phyloP scores from a whole-genome alignment of 1,140 invertebrate species.

The Ceratina australensis region DNA sequence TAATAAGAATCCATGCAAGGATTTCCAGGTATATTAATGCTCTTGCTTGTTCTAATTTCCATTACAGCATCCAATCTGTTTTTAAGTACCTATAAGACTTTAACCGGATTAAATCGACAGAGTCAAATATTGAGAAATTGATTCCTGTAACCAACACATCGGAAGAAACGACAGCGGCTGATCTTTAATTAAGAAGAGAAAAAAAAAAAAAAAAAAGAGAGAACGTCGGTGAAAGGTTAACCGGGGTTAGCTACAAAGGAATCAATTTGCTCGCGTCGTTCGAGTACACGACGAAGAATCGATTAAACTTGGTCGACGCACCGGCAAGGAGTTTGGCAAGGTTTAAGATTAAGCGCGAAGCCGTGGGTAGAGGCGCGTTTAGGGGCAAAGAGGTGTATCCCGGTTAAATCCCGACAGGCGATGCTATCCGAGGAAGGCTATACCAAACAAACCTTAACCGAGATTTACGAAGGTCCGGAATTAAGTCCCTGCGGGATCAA shows the following conservation, averaged over 20 bases:
- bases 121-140: too few species aligned
- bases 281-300: constrained; percentile 14
- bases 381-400: constrained; percentile 37
- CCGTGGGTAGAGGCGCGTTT: constrained; percentile 30
- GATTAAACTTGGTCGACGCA: constrained; percentile 43
- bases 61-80: not conserved
- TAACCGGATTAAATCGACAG: not conserved
- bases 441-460: constrained; percentile 71
- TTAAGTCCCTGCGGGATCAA: constrained; percentile 68
- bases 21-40: too few species aligned
- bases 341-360: constrained; percentile 19
- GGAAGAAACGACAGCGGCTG: constrained; percentile 17
- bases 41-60: too few species aligned
- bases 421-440: constrained; percentile 51
- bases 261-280: constrained; percentile 40
- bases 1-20: too few species aligned
- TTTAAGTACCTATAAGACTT: not conserved
- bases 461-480: constrained; percentile 69
- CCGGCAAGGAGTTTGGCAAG: constrained; percentile 23
- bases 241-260: constrained; percentile 27
- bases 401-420: constrained; percentile 51
- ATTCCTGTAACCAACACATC: not conserved
- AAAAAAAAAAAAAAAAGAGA: not conserved
- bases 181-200: constrained; percentile 24
- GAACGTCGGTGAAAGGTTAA: constrained; percentile 14